phyloP scores from a whole-genome alignment of 2,113 vertebrate genomes.

The Podarcis cretensis region DNA sequence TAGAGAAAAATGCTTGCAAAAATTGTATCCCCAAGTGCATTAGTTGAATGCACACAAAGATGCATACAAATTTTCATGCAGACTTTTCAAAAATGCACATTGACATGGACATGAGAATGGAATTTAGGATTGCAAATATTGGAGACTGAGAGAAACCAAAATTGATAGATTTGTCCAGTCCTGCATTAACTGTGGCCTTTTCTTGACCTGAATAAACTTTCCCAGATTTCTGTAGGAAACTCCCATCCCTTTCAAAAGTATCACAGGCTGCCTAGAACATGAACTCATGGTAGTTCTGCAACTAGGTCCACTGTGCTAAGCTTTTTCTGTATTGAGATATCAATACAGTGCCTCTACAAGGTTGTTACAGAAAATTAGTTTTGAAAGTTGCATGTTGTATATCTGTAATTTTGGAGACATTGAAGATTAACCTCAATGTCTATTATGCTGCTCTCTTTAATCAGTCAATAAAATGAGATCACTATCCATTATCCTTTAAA shows the following conservation, averaged over 20 bases:
- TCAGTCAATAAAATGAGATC: not conserved
- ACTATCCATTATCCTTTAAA: not conserved
- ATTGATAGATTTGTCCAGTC: no score
- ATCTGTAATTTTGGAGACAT: no score
- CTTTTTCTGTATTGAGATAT: not conserved
- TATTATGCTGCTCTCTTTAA: not conserved
- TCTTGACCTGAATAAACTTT: not conserved
- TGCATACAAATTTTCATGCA: no score
- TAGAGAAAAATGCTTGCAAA: no score
- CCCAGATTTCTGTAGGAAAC: not conserved
- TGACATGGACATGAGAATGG: no score
- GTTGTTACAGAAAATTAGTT: not conserved
- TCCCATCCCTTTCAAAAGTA: not conserved
- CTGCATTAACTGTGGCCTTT: not conserved
- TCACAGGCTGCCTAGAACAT: not conserved
- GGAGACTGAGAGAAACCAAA: no score
- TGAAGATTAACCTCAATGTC: not conserved
- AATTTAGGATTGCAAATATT: no score
- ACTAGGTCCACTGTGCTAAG: not conserved
- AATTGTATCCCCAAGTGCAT: no score
- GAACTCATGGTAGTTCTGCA: not conserved
- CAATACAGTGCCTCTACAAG: not conserved
- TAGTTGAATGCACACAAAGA: no score
- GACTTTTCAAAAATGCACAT: no score
- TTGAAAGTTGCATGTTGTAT: not conserved